Base-by-base conservation (phyloP, 1,140 invertebrate genomes). In the Drosophila kikkawai region DNA sequence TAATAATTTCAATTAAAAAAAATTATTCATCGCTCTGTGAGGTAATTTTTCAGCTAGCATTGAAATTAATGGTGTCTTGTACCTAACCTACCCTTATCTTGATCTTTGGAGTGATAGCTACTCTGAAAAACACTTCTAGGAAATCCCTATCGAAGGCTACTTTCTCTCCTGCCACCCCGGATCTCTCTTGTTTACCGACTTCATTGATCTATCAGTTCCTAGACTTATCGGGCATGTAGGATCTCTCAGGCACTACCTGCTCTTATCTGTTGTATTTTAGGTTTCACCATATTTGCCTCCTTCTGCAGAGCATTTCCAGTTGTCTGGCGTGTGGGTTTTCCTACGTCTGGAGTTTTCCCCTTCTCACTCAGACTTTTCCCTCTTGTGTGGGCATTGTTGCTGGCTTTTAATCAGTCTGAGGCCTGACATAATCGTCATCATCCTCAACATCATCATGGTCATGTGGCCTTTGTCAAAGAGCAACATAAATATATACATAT, bases 361-460 rank as follows among this genome's bases (percentile, higher is more conserved):
- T 36, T 13, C 41, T 13, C 32, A 29, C 19, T 26, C 45, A 45
- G 58, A 53, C 37, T 44, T 41, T 26, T 41, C 44, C 67, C 67
- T 44, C 67, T 68, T 71, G 67, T 73, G 69, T 73, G 69, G 69
- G 70, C 68, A 39, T 70, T 73, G 68, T 73, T 73, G 70, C 19
- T 70, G 48, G 70, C 69, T 84, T 85, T 85, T 84, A 84, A 84
- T 84, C 81, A 84, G 82, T 68, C 78, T 81, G 77, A 77, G 78
- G 81, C 81, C 51, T 61, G 61, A 63, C 82, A 80, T 71, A 80
- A 55, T 59, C 82, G 73, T 83, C 71, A 88, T 74, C 60, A 60
- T 65, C 73, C 57, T 80, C 58, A 44, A 61, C 55, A 58, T 69
- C 63, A 59, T 65, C 66, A 69, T 74, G 53, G 47, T 57, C 59